Conservation (phyloP, 2,888 invertebrate genomes). For the Temnothorax rugatulus region DNA sequence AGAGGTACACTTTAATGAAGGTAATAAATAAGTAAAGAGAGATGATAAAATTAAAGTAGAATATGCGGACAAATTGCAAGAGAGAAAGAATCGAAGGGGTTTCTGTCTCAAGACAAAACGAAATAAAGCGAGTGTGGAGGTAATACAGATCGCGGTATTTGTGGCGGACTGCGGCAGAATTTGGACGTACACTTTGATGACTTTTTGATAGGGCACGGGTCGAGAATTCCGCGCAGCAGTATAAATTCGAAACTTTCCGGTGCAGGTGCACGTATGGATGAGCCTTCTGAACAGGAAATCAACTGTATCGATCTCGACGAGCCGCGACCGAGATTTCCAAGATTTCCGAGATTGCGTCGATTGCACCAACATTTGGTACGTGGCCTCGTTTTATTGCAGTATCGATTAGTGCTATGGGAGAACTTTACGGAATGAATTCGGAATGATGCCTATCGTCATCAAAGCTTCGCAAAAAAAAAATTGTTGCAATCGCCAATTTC, state of each 20-base stretch:
- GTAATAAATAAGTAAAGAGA: too few relatives aligned
- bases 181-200: conserved; percentile 41
- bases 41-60: too few relatives aligned
- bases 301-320: conserved; percentile 57
- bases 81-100: too few relatives aligned
- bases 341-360: conserved; percentile 44
- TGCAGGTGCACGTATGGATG: conserved; percentile 33
- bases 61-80: too few relatives aligned
- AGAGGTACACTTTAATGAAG: conserved; percentile 33
- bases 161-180: conserved; percentile 50
- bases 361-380: conserved; percentile 42
- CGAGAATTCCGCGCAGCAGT: conserved; percentile 31
- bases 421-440: conserved; percentile 18
- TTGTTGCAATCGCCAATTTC: background rate
- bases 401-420: background rate
- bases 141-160: conserved; percentile 32
- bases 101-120: too few relatives aligned
- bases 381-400: conserved; percentile 43
- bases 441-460: conserved; percentile 9
- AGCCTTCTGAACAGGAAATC: conserved; percentile 53
- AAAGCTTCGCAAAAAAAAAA: background rate
- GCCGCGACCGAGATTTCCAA: conserved; percentile 57
- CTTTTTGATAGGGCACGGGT: conserved; percentile 41
- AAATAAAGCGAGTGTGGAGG: background rate
- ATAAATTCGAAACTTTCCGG: conserved; percentile 46